Conservation (phyloP, 2,113 vertebrate genomes). For the Malurus alboscapulatus region DNA sequence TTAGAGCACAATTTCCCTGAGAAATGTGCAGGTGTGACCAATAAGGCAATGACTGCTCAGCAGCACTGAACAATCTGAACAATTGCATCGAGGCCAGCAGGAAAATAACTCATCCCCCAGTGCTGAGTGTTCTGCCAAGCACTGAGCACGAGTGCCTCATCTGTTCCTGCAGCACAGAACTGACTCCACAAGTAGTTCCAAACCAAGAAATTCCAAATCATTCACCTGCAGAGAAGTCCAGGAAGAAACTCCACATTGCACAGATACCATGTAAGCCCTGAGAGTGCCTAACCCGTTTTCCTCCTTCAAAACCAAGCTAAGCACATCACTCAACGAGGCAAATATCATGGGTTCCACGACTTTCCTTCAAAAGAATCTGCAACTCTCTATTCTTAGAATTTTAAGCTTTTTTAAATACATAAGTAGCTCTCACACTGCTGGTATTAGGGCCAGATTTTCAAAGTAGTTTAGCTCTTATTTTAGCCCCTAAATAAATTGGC, state of each 20-base stretch:
- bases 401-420: slow-evolving; percentile 43
- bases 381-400: slow-evolving; percentile 15
- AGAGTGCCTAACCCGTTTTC: not conserved
- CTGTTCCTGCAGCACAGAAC: not conserved
- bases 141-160: not conserved
- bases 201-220: not conserved
- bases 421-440: slow-evolving; percentile 26
- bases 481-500: not conserved
- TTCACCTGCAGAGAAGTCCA: not conserved
- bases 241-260: not conserved
- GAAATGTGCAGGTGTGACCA: not conserved
- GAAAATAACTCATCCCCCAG: not conserved
- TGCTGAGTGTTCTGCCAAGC: not conserved
- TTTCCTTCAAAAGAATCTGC: not conserved
- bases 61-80: not conserved
- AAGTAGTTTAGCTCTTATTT: slow-evolving; percentile 6
- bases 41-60: not conserved
- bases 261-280: too few relatives aligned
- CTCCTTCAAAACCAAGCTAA: not conserved
- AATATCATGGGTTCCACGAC: not conserved
- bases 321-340: not conserved
- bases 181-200: not conserved
- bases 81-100: not conserved
- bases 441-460: not conserved
- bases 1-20: not conserved